phyloP scores from a whole-genome alignment of 64 coral and sea anemone genomes.

The Anthopleura sola region DNA sequence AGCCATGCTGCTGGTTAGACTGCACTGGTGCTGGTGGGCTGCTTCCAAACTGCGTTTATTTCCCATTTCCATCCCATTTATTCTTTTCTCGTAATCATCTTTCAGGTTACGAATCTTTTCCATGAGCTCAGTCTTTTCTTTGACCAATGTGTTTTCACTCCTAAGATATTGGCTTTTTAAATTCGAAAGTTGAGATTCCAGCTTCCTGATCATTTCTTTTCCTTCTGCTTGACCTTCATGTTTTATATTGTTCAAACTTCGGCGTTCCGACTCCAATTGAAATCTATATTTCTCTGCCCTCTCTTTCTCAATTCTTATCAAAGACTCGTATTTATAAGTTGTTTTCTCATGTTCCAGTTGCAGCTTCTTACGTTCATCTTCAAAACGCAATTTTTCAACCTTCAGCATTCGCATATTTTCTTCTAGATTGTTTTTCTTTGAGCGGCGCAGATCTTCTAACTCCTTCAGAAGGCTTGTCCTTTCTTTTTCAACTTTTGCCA shows the following conservation, averaged over 20 bases:
- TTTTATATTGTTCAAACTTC: not conserved
- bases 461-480: not conserved
- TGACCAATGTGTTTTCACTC: not conserved
- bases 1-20: not conserved
- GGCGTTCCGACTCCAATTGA: not conserved
- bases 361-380: not conserved
- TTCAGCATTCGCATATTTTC: not conserved
- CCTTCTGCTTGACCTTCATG: not conserved
- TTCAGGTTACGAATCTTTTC: constrained; percentile 4
- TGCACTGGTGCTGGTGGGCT: not conserved
- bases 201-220: not conserved
- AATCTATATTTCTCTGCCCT: not conserved
- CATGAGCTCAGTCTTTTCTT: not conserved
- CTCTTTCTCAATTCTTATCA: not conserved
- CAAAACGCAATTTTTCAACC: not conserved
- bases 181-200: not conserved
- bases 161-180: not conserved
- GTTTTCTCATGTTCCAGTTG: not conserved
- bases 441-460: not conserved
- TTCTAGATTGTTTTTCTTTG: not conserved
- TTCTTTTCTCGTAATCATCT: not conserved
- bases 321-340: not conserved
- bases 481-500: not conserved
- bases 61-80: not conserved
- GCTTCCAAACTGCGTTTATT: not conserved